A percentile compares a stretch with the other conserved stretches of the same genome.
Conservation (phyloP, 2,888 invertebrate genomes). For the Limulus polyphemus region DNA sequence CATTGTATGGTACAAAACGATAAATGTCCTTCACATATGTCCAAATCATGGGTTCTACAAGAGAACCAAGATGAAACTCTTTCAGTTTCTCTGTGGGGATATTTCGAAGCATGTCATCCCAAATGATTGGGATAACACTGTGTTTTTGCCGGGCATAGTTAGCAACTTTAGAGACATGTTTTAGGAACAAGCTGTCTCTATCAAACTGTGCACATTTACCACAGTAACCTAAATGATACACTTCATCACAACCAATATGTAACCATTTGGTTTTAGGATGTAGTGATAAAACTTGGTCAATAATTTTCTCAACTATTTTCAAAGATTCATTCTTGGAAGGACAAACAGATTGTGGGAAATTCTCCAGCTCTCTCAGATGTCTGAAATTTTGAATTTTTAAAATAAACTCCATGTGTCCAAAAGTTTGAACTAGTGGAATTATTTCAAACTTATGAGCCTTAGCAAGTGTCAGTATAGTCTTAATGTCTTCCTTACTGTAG, state of each 20-base stretch:
- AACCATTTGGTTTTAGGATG: conserved; percentile 31
- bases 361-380: conserved; percentile 35
- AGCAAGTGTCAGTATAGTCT: conserved; percentile 32
- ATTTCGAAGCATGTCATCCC: conserved; percentile 68
- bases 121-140: conserved; percentile 51
- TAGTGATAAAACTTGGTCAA: conserved; percentile 38
- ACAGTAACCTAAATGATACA: conserved; percentile 24
- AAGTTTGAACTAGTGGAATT: conserved; percentile 39
- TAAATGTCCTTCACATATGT: conserved; percentile 61
- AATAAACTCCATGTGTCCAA: conserved; percentile 41
- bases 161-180: conserved; percentile 40
- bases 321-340: conserved; percentile 34
- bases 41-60: conserved; percentile 70
- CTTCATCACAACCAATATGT: conserved; percentile 25
- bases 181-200: conserved; percentile 19
- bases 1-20: conserved; percentile 36
- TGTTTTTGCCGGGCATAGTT: conserved; percentile 47
- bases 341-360: conserved; percentile 35
- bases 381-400: conserved; percentile 37
- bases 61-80: conserved; percentile 45
- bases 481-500: conserved; percentile 33
- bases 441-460: conserved; percentile 33
- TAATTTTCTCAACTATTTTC: conserved; percentile 36
- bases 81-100: conserved; percentile 48
- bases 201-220: conserved; percentile 21